Evolutionary conservation across 2,888 invertebrate genomes (phyloP).

Genomic region (Ochlodes sylvanus): DNA sequence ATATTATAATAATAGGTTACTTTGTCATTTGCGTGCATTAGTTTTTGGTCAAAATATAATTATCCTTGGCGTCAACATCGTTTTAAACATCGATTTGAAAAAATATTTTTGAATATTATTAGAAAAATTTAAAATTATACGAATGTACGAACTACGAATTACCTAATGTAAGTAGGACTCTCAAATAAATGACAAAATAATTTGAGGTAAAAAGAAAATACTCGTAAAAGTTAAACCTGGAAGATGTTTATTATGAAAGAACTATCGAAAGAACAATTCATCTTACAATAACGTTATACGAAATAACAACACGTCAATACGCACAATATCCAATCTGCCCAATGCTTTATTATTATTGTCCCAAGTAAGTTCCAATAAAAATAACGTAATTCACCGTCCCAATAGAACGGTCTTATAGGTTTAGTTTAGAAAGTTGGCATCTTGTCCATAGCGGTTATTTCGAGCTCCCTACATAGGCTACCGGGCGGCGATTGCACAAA

Average conservation of each 20-base stretch:
- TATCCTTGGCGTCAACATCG: too few species aligned
- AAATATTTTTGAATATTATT: too few species aligned
- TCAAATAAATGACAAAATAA: background rate
- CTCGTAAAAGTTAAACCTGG: too few species aligned
- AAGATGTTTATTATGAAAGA: too few species aligned
- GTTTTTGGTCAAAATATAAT: too few species aligned
- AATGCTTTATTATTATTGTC: slow-evolving; percentile 73
- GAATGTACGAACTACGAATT: too few species aligned
- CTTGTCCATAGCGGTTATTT: slow-evolving; percentile 80
- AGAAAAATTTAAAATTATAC: too few species aligned
- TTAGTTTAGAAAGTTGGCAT: slow-evolving; percentile 83
- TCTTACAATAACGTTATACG: slow-evolving; percentile 58
- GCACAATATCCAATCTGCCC: slow-evolving; percentile 66
- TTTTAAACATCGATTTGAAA: too few species aligned
- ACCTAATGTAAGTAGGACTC: too few species aligned
- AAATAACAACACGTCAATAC: slow-evolving; percentile 58
- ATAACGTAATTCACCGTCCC: slow-evolving; percentile 74
- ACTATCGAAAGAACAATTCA: background rate
- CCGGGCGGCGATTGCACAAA: slow-evolving; percentile 69
- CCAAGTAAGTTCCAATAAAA: slow-evolving; percentile 71
- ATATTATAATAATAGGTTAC: too few species aligned
- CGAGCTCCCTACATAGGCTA: slow-evolving; percentile 74
- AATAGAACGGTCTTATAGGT: slow-evolving; percentile 74
- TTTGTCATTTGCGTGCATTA: too few species aligned
- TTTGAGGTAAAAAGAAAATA: background rate